These are phyloP conservation scores for Onychomys torridus DNA, from an alignment of 2,797 vertebrate genomes.

Conservation along the genomic window DNA sequence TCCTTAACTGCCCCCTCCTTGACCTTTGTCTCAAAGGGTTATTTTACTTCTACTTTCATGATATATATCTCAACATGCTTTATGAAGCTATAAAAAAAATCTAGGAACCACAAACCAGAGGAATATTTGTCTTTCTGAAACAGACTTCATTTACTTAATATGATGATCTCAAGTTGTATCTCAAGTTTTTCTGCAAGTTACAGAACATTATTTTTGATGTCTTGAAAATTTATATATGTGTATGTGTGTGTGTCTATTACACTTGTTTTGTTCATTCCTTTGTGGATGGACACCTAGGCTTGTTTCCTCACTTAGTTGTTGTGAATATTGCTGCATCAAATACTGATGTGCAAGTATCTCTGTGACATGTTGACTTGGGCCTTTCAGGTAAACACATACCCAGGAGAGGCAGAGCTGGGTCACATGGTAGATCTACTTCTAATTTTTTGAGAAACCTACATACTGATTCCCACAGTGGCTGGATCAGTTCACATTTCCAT, in stretches of 20 bases:
- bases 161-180: not conserved
- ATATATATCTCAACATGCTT: not conserved
- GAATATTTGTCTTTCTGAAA: not conserved
- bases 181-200: not conserved
- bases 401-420: not conserved
- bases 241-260: no score
- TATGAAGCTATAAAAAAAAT: not conserved
- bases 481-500: not conserved
- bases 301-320: not conserved
- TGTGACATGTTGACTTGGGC: not conserved
- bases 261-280: not conserved
- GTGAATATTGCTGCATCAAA: not conserved
- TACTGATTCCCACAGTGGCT: not conserved
- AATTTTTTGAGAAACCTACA: not conserved
- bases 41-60: not conserved
- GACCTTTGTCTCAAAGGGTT: not conserved
- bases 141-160: not conserved
- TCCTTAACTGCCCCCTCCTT: not conserved
- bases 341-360: not conserved
- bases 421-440: not conserved
- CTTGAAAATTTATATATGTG: not conserved
- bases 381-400: not conserved
- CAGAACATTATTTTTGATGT: not conserved
- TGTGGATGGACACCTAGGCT: not conserved
- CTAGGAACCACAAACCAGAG: not conserved